Evolutionary conservation across 2,797 vertebrate genomes (phyloP).

Genomic region (Pogoniulus pusillus): DNA sequence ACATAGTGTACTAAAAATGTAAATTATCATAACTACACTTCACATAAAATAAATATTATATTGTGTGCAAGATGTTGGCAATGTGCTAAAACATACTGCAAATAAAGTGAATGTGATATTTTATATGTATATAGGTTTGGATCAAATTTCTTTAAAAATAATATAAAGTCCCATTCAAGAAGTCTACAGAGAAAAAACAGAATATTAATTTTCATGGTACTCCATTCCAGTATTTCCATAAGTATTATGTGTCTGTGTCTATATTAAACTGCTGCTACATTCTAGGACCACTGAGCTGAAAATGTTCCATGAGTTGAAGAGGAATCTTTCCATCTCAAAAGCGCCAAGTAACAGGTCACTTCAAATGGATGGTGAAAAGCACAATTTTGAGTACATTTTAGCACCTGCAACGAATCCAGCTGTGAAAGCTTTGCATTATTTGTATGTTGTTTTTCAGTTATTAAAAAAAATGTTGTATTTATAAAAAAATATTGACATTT

Average conservation of each 20-base stretch:
- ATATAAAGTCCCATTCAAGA: slow-evolving; percentile 65
- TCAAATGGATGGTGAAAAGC: slow-evolving; percentile 56
- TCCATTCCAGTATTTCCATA: slow-evolving; percentile 66
- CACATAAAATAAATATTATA: slow-evolving; percentile 67
- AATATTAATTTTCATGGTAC: slow-evolving; percentile 76
- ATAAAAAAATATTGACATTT: slow-evolving; percentile 66
- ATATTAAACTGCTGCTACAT: slow-evolving; percentile 58
- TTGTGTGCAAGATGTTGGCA: slow-evolving; percentile 63
- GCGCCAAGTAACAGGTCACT: slow-evolving; percentile 65
- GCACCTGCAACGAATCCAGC: slow-evolving; percentile 59
- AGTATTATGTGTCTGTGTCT: slow-evolving; percentile 63
- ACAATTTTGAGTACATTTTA: slow-evolving; percentile 65
- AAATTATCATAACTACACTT: slow-evolving; percentile 61
- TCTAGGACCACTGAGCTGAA: slow-evolving; percentile 59
- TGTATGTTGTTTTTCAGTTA: slow-evolving; percentile 50
- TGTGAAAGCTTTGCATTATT: slow-evolving; percentile 71
- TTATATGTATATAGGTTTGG: slow-evolving; percentile 63
- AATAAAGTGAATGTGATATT: slow-evolving; percentile 70
- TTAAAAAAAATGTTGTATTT: slow-evolving; percentile 57
- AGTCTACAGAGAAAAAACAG: slow-evolving; percentile 68
- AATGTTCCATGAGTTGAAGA: slow-evolving; percentile 46
- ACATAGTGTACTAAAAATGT: slow-evolving; percentile 38
- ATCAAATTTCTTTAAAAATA: slow-evolving; percentile 75
- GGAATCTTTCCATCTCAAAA: slow-evolving; percentile 70
- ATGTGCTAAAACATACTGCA: slow-evolving; percentile 69